Evolutionary conservation across 1,140 invertebrate species (phyloP), one percentile per base, ranked within the genome.

Genomic region (Condylostylus longicornis): DNA sequence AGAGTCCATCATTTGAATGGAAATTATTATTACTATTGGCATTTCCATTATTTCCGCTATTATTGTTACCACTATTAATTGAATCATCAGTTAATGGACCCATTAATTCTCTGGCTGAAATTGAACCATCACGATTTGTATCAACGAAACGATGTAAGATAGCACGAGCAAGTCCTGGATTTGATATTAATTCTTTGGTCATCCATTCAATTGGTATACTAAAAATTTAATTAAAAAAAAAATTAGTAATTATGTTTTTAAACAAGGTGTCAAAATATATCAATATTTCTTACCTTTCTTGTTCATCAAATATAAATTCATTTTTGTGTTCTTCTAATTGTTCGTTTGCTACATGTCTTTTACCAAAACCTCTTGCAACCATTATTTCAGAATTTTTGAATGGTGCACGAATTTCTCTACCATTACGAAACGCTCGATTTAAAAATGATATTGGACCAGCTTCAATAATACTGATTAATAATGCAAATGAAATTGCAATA

Each of bases 311-410:
- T n/a, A n/a, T n/a, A n/a, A n/a, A n/a, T n/a, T n/a, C n/a, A n/a
- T n/a, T n/a, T n/a, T n/a, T n/a, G n/a, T n/a, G n/a, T n/a, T n/a
- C n/a, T n/a, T n/a, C n/a, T n/a, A n/a, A n/a, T n/a, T n/a, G n/a
- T n/a, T n/a, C n/a, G n/a, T n/a, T n/a, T n/a, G n/a, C n/a, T n/a
- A n/a, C 5, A 32, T 32, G 9, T 5, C 30, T 15, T 15, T 32
- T 32, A 5, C 30, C 30, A 32, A 13, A 32, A 4, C 30, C 30
- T 3, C 30, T n/a, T 13, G 30, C 30, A 32, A 32, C 30, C 30
- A 32, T 32, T 17, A 32, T 32, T 32, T 18, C 30, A 3, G 4
- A 15, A 12, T 18, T 32, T 18, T 32, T 32, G 17, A 32, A 32
- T 3, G 30, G 30, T 3, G 30, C 18, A 15, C 30, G 30, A 17